These are phyloP conservation scores for Agrochola circellaris DNA, from an alignment of 2,888 invertebrate species.

Conservation along the genomic window DNA sequence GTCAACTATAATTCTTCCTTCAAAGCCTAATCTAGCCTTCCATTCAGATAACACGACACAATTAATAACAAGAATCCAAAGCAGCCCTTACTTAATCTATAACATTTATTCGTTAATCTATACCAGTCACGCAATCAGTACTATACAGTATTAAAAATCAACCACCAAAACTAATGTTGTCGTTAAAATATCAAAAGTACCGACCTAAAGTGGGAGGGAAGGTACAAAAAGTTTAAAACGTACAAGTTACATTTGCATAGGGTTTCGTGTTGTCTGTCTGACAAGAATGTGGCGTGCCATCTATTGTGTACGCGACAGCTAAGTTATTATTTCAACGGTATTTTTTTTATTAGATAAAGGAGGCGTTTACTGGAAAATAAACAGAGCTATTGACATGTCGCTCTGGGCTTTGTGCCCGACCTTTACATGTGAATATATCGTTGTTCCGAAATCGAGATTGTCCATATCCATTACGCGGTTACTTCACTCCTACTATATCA, in stretches of 20 bases:
- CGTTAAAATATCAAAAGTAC: constrained; percentile 47
- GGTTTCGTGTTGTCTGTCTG: constrained; percentile 73
- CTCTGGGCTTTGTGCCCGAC: constrained; percentile 67
- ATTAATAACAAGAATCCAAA: constrained; percentile 62
- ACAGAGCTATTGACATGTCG: constrained; percentile 88
- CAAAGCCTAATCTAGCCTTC: constrained; percentile 40
- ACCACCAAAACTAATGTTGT: constrained; percentile 52
- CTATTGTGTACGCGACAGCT: constrained; percentile 80
- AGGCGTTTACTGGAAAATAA: constrained; percentile 86
- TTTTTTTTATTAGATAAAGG: constrained; percentile 84
- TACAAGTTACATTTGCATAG: constrained; percentile 81
- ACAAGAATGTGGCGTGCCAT: constrained; percentile 83
- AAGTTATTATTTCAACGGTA: constrained; percentile 85
- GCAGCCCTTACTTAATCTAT: constrained; percentile 54
- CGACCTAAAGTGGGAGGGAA: constrained; percentile 19
- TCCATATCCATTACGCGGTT: constrained; percentile 65
- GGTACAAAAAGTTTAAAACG: constrained; percentile 68
- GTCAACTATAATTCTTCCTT: constrained; percentile 35
- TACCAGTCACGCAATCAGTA: constrained; percentile 52
- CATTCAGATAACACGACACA: constrained; percentile 61
- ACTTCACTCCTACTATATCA: background rate
- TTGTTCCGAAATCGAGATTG: background rate
- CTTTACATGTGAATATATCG: constrained; percentile 44
- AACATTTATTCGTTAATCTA: constrained; percentile 51
- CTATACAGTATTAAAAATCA: constrained; percentile 51